Percentiles rank a stretch among this genome's conserved stretches.
Evolutionary conservation across 2,113 vertebrate genomes (phyloP).

Genomic region (Oostethus manadensis): DNA sequence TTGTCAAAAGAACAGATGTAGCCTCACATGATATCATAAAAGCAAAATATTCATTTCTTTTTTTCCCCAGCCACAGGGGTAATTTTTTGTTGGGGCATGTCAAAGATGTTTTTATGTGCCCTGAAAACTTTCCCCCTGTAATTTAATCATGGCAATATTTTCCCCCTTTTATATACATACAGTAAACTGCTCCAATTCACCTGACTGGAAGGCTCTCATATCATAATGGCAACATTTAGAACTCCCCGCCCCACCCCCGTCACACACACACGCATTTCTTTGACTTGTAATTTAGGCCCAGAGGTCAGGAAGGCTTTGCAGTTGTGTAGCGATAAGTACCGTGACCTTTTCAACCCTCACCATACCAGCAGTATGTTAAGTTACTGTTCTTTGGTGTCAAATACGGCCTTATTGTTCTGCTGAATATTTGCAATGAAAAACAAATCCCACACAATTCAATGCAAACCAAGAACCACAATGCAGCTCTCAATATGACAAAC

Average conservation of each 20-base stretch:
- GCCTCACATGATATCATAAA: constrained; percentile 40
- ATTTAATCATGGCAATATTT: constrained; percentile 80
- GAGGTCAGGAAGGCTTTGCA: constrained; percentile 86
- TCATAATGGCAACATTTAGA: constrained; percentile 84
- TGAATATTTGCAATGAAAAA: too few relatives aligned
- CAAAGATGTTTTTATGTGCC: constrained; percentile 63
- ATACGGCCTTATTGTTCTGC: neutral
- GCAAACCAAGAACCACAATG: neutral
- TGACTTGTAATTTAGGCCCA: constrained; percentile 75
- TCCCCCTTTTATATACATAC: constrained; percentile 75
- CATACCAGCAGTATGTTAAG: neutral
- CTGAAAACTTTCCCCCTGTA: constrained; percentile 76
- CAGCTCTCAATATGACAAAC: neutral
- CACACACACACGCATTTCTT: constrained; percentile 59
- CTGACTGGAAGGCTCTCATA: constrained; percentile 75
- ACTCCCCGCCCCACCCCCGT: constrained; percentile 69
- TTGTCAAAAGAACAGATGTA: constrained; percentile 12
- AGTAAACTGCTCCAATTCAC: constrained; percentile 88
- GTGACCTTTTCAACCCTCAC: constrained; percentile 82
- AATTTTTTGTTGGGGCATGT: constrained; percentile 57
- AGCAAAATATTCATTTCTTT: constrained; percentile 41
- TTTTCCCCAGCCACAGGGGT: constrained; percentile 30
- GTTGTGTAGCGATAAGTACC: constrained; percentile 78
- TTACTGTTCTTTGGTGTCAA: neutral
- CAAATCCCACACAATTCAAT: too few relatives aligned